These are phyloP conservation scores for Epinotia nisella DNA, from an alignment of 2,888 invertebrate species.

Conservation along the genomic window DNA sequence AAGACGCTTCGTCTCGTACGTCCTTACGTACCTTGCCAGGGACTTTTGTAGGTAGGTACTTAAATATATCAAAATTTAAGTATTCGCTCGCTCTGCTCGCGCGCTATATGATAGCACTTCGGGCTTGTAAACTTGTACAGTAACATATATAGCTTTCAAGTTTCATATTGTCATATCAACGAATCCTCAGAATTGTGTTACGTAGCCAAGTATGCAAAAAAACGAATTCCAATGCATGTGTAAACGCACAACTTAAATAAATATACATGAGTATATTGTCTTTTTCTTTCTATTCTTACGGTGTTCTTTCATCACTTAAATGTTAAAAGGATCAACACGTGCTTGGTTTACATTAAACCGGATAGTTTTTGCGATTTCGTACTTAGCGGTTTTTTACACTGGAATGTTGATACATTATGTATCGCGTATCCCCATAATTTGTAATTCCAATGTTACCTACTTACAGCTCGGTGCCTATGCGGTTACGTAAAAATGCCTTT, in stretches of 20 bases:
- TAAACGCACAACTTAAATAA: constrained; percentile 1
- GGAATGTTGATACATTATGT: constrained; percentile 40
- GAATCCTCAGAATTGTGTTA: not conserved
- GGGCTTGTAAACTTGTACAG: too few relatives aligned
- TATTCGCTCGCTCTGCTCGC: too few relatives aligned
- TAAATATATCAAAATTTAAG: too few relatives aligned
- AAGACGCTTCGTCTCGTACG: too few relatives aligned
- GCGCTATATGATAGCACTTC: too few relatives aligned
- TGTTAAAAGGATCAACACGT: constrained; percentile 16
- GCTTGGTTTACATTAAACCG: not conserved
- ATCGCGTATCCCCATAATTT: constrained; percentile 35
- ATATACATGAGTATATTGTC: constrained; percentile 8
- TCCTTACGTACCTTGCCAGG: too few relatives aligned
- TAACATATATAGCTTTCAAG: too few relatives aligned
- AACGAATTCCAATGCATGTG: not conserved
- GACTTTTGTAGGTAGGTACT: too few relatives aligned
- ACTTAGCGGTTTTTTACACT: constrained; percentile 9
- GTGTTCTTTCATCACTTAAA: not conserved
- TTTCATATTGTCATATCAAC: not conserved
- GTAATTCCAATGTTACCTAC: constrained; percentile 42
- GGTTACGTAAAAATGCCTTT: constrained; percentile 1
- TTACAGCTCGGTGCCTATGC: not conserved
- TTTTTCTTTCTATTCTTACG: not conserved
- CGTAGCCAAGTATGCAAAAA: too few relatives aligned
- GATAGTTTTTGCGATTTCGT: constrained; percentile 20